These are phyloP conservation scores for Beroe ovata DNA, from an alignment of 37 sponge, comb jelly and placozoan genomes.

Conservation along the genomic window DNA sequence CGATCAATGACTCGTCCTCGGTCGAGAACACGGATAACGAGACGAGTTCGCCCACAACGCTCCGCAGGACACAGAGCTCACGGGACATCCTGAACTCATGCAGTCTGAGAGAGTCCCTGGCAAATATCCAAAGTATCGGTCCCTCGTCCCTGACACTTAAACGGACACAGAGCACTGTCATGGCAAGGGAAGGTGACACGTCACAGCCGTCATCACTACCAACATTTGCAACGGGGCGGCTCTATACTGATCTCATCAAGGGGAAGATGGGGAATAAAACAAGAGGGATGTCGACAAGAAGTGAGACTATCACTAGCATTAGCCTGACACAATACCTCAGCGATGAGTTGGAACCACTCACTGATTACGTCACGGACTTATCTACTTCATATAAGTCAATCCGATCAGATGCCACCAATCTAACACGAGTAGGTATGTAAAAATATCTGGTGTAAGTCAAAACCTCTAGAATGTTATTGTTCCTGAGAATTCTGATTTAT, in stretches of 20 bases:
- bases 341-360: conserved; percentile 34
- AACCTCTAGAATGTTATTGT: too few species aligned
- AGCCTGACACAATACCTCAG: not conserved
- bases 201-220: not conserved
- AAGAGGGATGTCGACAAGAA: not conserved
- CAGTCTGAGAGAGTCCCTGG: too few species aligned
- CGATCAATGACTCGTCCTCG: not conserved
- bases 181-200: not conserved
- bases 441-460: too few species aligned
- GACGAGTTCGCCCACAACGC: too few species aligned
- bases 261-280: not conserved
- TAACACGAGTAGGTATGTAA: not conserved
- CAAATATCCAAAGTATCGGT: not conserved
- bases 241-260: too few species aligned
- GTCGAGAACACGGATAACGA: not conserved
- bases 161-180: not conserved
- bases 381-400: conserved; percentile 22
- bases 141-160: not conserved
- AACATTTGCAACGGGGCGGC: not conserved
- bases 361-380: conserved; percentile 17
- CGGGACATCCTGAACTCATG: not conserved
- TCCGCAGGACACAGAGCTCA: too few species aligned
- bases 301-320: not conserved
- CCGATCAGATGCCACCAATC: not conserved
- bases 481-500: too few species aligned